Evolutionary conservation across 1,140 invertebrate species (phyloP).

Genomic region (Hypsibius dujardini): DNA sequence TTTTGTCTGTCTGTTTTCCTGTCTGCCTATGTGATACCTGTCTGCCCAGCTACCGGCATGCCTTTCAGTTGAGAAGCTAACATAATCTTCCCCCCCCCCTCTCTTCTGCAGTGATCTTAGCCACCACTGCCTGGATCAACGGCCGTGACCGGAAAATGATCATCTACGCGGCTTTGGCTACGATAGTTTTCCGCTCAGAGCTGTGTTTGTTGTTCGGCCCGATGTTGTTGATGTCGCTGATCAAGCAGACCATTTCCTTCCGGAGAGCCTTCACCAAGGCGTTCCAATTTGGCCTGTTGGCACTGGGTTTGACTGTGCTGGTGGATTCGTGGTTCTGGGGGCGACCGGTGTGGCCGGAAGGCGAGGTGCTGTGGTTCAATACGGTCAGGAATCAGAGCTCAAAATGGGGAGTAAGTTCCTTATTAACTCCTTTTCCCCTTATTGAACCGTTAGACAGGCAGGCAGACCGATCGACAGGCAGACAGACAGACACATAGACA

Average conservation of each 20-base stretch:
- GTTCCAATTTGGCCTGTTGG: conserved; percentile 18
- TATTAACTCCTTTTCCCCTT: neutral
- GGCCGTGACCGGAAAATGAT: conserved; percentile 58
- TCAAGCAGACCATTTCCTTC: conserved; percentile 36
- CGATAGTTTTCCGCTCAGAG: conserved; percentile 79
- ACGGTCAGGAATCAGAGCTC: conserved; percentile 81
- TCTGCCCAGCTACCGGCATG: too few relatives aligned
- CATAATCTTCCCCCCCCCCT: too few relatives aligned
- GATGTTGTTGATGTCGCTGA: conserved; percentile 60
- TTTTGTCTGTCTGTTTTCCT: too few relatives aligned
- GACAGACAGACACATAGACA: too few relatives aligned
- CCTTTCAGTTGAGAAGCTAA: too few relatives aligned
- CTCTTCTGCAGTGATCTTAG: conserved; percentile 55
- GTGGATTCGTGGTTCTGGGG: conserved; percentile 88
- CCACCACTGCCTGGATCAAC: conserved; percentile 64
- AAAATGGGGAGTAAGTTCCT: conserved; percentile 66
- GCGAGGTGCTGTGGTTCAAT: conserved; percentile 91
- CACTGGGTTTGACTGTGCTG: conserved; percentile 51
- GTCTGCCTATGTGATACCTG: too few relatives aligned
- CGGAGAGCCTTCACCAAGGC: conserved; percentile 18
- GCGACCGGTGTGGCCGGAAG: conserved; percentile 81
- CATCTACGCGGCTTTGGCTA: conserved; percentile 59
- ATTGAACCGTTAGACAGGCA: too few relatives aligned
- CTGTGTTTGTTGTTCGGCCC: conserved; percentile 67
- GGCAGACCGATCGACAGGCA: too few relatives aligned